Conservation (phyloP, 2,888 invertebrate genomes). For the Eupithecia abbreviata region DNA sequence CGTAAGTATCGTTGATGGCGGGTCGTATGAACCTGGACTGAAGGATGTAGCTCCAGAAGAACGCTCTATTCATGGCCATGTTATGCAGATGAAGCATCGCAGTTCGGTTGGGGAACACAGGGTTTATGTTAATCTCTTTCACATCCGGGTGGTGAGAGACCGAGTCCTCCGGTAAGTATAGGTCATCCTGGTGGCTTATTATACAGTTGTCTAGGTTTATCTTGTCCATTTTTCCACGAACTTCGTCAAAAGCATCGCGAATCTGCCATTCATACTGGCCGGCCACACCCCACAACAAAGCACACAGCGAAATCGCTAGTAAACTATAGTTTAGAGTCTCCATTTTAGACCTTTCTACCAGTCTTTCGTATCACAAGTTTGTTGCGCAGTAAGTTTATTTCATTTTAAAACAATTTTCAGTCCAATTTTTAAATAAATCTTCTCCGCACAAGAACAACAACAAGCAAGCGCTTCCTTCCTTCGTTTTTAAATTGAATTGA, state of each 20-base stretch:
- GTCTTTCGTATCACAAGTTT: slow-evolving; percentile 27
- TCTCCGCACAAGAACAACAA: background rate
- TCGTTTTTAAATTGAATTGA: background rate
- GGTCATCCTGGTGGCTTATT: slow-evolving; percentile 92
- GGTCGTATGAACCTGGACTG: slow-evolving; percentile 95
- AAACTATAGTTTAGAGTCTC: slow-evolving; percentile 65
- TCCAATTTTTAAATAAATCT: slow-evolving; percentile 1
- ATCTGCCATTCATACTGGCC: slow-evolving; percentile 97
- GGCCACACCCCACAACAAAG: slow-evolving; percentile 86
- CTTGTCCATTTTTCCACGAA: slow-evolving; percentile 91
- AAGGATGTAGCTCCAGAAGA: slow-evolving; percentile 97
- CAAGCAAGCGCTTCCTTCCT: background rate
- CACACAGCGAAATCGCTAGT: slow-evolving; percentile 69
- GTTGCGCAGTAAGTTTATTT: slow-evolving; percentile 31
- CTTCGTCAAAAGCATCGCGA: slow-evolving; percentile 94
- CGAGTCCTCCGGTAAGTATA: slow-evolving; percentile 92
- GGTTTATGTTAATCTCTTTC: slow-evolving; percentile 96
- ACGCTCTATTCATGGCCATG: slow-evolving; percentile 97
- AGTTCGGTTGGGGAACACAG: slow-evolving; percentile 97
- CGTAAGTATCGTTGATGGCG: slow-evolving; percentile 95
- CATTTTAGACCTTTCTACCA: slow-evolving; percentile 56
- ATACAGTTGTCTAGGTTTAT: slow-evolving; percentile 95
- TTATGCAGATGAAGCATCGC: slow-evolving; percentile 96
- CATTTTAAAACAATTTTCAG: slow-evolving; percentile 28
- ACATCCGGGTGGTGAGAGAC: slow-evolving; percentile 97